Base-by-base conservation (phyloP, 2,888 invertebrate genomes). In the Seira ritae region DNA sequence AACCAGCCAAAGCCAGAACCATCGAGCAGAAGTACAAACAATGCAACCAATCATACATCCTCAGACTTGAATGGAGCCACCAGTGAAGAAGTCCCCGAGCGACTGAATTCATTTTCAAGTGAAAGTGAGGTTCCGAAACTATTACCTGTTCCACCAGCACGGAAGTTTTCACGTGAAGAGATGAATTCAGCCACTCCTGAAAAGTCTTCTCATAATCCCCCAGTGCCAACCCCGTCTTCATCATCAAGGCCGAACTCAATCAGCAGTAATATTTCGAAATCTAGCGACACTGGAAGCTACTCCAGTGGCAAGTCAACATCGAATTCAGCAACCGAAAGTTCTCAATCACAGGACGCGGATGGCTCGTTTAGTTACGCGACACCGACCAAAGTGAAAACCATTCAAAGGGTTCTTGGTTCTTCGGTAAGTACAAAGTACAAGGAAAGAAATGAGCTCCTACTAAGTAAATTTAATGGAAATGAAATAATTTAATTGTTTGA, bases 361-460 rank as follows among this genome's bases (percentile, higher is more conserved):
- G 46, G 55, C 2, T 17, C 20, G 15, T 37, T 69, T 8, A 37
- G 19, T 10, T 67, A 66, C 15, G 80, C 80, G 2, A 77, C 76
- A n/a, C 84, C 87, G 22, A 79, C 86, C 1, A 89, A 89, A 84
- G 80, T 89, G 19, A 86, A 87, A 73, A 88, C 87, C 0, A 83
- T 89, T 20, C 87, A 88, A 24, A 70, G 88, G 22, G 87, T 89
- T 65, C 77, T 89, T 12, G 89, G 89, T 1, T 69, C 87, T 1
- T 84, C 89, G 22, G 89, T 89, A 87, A 85, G 84, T 78, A 17
- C 8, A 31, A n/a, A n/a, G n/a, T n/a, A 19, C 22, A 69, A 42
- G 12, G 66, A 23, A 66, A 66, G 22, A 42, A 31, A 50, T 55
- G 10, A 60, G 66, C 31, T n/a, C 46, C n/a, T 62, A 17, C 17